Evolutionary conservation across 1,140 invertebrate species (phyloP).

Genomic region (Camponotus vicinus): DNA sequence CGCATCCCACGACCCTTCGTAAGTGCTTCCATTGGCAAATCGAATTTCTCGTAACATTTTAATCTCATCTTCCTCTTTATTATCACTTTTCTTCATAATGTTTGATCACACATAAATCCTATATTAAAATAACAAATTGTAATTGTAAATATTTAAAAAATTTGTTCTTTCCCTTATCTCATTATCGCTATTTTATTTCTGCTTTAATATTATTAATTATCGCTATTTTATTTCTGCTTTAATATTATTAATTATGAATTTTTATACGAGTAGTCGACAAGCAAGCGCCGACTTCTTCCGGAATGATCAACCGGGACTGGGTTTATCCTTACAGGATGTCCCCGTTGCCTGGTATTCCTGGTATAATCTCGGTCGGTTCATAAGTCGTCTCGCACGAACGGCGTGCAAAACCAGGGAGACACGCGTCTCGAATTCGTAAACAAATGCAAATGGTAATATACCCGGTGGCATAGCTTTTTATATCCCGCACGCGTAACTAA

Average conservation of each 20-base stretch:
- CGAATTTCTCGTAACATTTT: constrained; percentile 33
- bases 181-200: background rate
- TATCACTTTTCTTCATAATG: constrained; percentile 23
- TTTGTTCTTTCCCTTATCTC: background rate
- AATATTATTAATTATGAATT: background rate
- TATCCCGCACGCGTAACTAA: constrained; percentile 40
- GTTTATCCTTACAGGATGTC: constrained; percentile 60
- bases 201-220: too few relatives aligned
- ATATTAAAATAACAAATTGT: background rate
- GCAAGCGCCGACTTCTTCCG: constrained; percentile 10
- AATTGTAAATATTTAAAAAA: background rate
- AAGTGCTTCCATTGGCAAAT: constrained; percentile 86
- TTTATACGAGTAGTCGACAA: background rate
- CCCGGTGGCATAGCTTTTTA: background rate
- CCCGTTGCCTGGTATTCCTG: constrained; percentile 58
- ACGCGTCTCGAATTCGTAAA: constrained; percentile 48
- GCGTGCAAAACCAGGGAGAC: constrained; percentile 8
- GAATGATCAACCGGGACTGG: constrained; percentile 11
- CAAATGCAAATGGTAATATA: background rate
- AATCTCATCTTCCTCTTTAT: background rate
- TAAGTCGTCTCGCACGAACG: constrained; percentile 17
- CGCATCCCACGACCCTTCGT: constrained; percentile 86
- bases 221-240: background rate
- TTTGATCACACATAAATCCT: background rate
- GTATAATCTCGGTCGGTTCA: constrained; percentile 44